Evolutionary conservation across 2,797 vertebrate species (phyloP).

Genomic region (Mallotus villosus): DNA sequence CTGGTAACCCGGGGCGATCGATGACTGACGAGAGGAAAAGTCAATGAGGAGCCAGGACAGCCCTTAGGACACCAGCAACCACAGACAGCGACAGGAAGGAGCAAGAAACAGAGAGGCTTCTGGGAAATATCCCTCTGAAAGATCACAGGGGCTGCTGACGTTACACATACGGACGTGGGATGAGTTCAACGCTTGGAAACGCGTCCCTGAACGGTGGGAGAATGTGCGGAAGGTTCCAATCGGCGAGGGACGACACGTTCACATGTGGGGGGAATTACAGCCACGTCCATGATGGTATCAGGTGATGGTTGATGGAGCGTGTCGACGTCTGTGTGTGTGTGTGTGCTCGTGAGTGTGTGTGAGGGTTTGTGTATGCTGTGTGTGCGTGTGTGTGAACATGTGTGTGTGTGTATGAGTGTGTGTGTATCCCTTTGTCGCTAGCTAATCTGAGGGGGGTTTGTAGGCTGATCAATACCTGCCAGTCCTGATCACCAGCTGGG

Average conservation of each 20-base stretch:
- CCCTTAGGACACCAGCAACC: constrained; percentile 11
- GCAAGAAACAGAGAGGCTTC: not conserved
- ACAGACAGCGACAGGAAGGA: not conserved
- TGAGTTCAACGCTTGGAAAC: too few relatives aligned
- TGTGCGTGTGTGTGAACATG: too few relatives aligned
- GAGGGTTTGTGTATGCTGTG: too few relatives aligned
- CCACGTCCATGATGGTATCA: too few relatives aligned
- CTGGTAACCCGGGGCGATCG: constrained; percentile 24
- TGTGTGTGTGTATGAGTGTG: not conserved
- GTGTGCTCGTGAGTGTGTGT: too few relatives aligned
- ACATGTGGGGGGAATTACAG: too few relatives aligned
- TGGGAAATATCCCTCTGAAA: not conserved
- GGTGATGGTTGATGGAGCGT: too few relatives aligned
- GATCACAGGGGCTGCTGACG: not conserved
- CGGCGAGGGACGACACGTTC: too few relatives aligned
- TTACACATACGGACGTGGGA: too few relatives aligned
- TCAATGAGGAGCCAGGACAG: constrained; percentile 50
- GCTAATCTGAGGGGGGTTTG: constrained; percentile 40
- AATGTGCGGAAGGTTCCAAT: too few relatives aligned
- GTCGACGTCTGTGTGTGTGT: too few relatives aligned
- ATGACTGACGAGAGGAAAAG: constrained; percentile 53
- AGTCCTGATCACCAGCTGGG: constrained; percentile 46
- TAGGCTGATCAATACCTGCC: constrained; percentile 68
- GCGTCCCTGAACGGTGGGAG: too few relatives aligned
- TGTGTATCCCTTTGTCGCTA: constrained; percentile 22